Evolutionary conservation across 2,113 vertebrate genomes (phyloP).

Genomic region (Thalassarche chlororhynchos): DNA sequence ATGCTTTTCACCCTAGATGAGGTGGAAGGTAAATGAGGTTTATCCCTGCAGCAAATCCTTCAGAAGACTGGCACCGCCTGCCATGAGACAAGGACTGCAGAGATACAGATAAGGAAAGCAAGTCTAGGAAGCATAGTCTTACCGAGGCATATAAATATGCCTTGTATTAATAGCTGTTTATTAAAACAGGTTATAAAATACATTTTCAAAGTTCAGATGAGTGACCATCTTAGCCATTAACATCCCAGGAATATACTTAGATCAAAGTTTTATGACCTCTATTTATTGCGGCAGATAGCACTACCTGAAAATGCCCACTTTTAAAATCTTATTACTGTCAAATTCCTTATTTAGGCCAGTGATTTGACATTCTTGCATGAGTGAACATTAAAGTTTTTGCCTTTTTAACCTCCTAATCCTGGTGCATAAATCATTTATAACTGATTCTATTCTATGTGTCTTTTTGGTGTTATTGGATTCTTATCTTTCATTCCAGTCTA

Average conservation of each 20-base stretch:
- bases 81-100: not conserved
- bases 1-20: not conserved
- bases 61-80: not conserved
- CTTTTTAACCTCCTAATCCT: conserved; percentile 76
- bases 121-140: not conserved
- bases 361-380: conserved; percentile 74
- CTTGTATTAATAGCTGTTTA: conserved; percentile 50
- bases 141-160: not conserved
- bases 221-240: conserved; percentile 6
- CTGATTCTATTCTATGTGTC: conserved; percentile 57
- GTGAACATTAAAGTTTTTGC: conserved; percentile 68
- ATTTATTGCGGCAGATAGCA: conserved; percentile 58
- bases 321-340: conserved; percentile 73
- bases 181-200: conserved; percentile 53
- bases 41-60: conserved; percentile 22
- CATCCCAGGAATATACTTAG: conserved; percentile 30
- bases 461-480: conserved; percentile 66
- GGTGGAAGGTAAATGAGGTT: not conserved
- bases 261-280: conserved; percentile 64
- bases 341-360: conserved; percentile 64
- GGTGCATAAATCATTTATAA: conserved; percentile 73
- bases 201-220: conserved; percentile 48
- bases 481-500: conserved; percentile 68
- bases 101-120: not conserved
- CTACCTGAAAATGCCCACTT: conserved; percentile 60